Evolutionary conservation across 2,888 invertebrate genomes (phyloP).

Genomic region (Agrochola circellaris): DNA sequence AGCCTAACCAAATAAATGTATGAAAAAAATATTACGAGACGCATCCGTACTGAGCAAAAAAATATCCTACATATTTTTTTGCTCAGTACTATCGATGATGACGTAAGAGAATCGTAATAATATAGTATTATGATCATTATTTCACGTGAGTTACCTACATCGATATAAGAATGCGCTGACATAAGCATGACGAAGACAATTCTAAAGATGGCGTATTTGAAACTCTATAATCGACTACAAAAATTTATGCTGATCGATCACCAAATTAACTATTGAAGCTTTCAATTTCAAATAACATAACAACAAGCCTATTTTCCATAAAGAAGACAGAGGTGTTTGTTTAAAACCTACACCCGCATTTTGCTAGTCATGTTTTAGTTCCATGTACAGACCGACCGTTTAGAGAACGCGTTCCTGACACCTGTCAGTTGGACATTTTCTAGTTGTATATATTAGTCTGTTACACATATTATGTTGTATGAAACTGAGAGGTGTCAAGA

Average conservation of each 20-base stretch:
- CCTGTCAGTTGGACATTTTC: too few relatives aligned
- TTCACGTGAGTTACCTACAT: slow-evolving; percentile 33
- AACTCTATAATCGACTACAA: not conserved
- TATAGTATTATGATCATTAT: slow-evolving; percentile 42
- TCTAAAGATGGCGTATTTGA: slow-evolving; percentile 5
- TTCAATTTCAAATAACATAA: not conserved
- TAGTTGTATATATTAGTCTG: too few relatives aligned
- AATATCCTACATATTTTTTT: too few relatives aligned
- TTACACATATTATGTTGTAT: too few relatives aligned
- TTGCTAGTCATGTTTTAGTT: not conserved
- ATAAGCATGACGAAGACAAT: slow-evolving; percentile 36
- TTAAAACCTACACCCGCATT: not conserved
- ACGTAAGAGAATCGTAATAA: slow-evolving; percentile 48
- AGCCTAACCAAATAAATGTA: not conserved
- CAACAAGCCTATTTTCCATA: too few relatives aligned
- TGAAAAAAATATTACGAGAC: slow-evolving; percentile 12
- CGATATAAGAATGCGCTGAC: slow-evolving; percentile 35
- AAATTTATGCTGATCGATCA: not conserved
- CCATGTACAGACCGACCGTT: too few relatives aligned
- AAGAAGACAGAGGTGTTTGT: not conserved
- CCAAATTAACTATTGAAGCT: not conserved
- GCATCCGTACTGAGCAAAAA: slow-evolving; percentile 42
- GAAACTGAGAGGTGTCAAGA: too few relatives aligned
- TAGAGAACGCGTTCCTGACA: too few relatives aligned
- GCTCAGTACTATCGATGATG: slow-evolving; percentile 52